These are phyloP conservation scores for Sander vitreus DNA, from an alignment of 2,113 vertebrate genomes.

Conservation along the genomic window DNA sequence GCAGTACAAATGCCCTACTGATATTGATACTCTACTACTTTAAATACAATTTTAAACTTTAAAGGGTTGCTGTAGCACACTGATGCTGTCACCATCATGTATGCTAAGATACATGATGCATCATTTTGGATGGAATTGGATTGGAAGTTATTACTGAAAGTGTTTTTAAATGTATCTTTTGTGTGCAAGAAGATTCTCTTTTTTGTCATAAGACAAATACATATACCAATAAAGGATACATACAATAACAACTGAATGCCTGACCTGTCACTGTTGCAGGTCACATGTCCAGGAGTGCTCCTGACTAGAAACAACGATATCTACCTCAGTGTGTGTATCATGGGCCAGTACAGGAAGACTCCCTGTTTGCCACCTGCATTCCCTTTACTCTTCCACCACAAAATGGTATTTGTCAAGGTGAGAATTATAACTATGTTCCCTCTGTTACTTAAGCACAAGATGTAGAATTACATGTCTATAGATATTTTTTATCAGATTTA, in stretches of 20 bases:
- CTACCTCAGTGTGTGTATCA: constrained; percentile 90
- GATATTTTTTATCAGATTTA: background rate
- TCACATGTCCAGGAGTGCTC: constrained; percentile 91
- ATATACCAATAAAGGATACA: background rate
- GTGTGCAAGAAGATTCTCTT: background rate
- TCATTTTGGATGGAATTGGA: too few species aligned
- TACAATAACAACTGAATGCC: background rate
- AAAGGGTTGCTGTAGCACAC: background rate
- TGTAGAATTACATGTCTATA: background rate
- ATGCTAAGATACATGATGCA: too few species aligned
- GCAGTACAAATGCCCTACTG: background rate
- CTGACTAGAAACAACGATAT: constrained; percentile 87
- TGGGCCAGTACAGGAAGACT: constrained; percentile 92
- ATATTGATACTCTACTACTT: background rate
- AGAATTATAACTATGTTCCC: constrained; percentile 21
- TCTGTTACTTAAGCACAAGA: background rate
- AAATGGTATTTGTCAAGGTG: constrained; percentile 94
- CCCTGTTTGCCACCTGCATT: constrained; percentile 87
- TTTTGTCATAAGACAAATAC: background rate
- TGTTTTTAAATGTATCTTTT: background rate
- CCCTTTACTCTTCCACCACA: constrained; percentile 90
- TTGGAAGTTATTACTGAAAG: background rate
- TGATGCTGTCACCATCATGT: background rate
- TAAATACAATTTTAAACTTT: background rate
- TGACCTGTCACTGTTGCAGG: constrained; percentile 73